Percentiles rank a stretch among this genome's conserved stretches.
Evolutionary conservation across 2,797 vertebrate species (phyloP).

Genomic region (Micromesistius poutassou): DNA sequence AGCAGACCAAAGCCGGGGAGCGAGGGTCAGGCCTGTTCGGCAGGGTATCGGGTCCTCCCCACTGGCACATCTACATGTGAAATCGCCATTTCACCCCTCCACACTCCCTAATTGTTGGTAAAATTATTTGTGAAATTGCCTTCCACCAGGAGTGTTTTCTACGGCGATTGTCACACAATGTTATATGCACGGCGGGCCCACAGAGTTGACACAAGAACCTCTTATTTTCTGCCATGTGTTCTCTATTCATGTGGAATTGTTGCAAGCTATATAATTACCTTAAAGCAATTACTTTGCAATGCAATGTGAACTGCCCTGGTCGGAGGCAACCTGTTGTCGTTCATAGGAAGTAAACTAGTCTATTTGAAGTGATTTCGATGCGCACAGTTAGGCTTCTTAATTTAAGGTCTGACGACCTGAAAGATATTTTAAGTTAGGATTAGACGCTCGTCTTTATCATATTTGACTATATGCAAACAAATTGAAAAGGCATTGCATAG

Average conservation of each 20-base stretch:
- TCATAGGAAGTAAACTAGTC: constrained; percentile 31
- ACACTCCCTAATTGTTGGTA: constrained; percentile 93
- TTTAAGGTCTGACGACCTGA: background rate
- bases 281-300: constrained; percentile 52
- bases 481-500: background rate
- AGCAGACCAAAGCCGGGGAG: constrained; percentile 68
- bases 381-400: background rate
- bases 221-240: constrained; percentile 59
- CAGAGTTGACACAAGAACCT: constrained; percentile 68
- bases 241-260: constrained; percentile 56
- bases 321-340: constrained; percentile 62
- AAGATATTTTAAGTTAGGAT: background rate
- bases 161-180: constrained; percentile 75
- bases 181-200: constrained; percentile 66
- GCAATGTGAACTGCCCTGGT: constrained; percentile 22
- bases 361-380: constrained; percentile 3
- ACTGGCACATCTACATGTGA: constrained; percentile 82
- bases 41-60: constrained; percentile 74
- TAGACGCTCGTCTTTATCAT: background rate
- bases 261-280: constrained; percentile 59
- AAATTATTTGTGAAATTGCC: constrained; percentile 97
- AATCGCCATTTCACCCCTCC: constrained; percentile 94
- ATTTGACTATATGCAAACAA: background rate
- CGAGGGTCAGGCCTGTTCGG: constrained; percentile 66
- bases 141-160: constrained; percentile 83